phyloP scores from a whole-genome alignment of 2,888 invertebrate genomes.

The Calameuta idolon region DNA sequence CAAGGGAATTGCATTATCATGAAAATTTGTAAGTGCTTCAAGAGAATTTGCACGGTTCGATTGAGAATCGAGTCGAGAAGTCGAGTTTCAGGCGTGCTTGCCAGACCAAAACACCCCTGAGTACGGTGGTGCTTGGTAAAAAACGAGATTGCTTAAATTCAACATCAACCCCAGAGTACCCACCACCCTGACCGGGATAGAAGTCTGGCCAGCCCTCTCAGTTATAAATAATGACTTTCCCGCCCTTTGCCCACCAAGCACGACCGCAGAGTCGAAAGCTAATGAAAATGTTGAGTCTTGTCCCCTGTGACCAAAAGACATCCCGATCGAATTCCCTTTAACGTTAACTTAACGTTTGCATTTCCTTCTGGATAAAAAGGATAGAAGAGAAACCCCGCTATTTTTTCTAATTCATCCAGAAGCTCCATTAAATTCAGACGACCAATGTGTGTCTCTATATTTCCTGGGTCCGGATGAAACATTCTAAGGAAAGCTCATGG shows the following conservation, averaged over 20 bases:
- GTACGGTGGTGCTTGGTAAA: constrained; percentile 22
- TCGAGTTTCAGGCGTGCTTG: constrained; percentile 30
- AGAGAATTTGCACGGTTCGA: constrained; percentile 39
- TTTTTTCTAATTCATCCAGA: too few relatives aligned
- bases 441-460: background rate
- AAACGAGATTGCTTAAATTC: constrained; percentile 38
- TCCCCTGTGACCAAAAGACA: background rate
- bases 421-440: background rate
- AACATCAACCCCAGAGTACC: constrained; percentile 27
- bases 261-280: constrained; percentile 35
- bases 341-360: background rate
- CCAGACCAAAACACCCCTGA: constrained; percentile 53
- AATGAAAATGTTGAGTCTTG: constrained; percentile 49
- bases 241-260: constrained; percentile 35
- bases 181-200: constrained; percentile 30
- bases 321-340: background rate
- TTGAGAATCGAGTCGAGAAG: background rate
- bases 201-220: constrained; percentile 47
- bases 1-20: constrained; percentile 36
- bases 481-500: background rate
- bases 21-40: constrained; percentile 42
- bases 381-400: too few relatives aligned
- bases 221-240: constrained; percentile 51
- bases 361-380: background rate
- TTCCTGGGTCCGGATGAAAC: background rate